These are phyloP conservation scores for Auanema freiburgensis DNA, from an alignment of 2,888 invertebrate species.

Conservation along the genomic window DNA sequence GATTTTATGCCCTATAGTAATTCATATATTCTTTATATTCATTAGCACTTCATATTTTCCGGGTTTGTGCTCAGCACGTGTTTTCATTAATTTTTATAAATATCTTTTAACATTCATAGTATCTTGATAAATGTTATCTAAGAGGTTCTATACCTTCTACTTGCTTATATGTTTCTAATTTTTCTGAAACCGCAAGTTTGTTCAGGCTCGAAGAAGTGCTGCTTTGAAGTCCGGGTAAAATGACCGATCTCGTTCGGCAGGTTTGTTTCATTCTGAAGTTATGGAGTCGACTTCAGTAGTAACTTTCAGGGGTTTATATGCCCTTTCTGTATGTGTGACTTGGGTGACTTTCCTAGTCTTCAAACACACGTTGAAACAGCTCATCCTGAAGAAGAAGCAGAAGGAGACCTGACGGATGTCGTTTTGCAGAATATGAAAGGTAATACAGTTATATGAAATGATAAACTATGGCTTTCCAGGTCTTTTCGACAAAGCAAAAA, in stretches of 20 bases:
- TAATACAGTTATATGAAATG: constrained; percentile 27
- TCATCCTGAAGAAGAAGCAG: constrained; percentile 70
- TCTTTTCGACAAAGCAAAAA: constrained; percentile 81
- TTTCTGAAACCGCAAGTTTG: too few relatives aligned
- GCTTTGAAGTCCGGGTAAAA: background rate
- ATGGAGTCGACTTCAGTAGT: too few relatives aligned
- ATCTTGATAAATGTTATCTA: too few relatives aligned
- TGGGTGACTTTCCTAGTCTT: constrained; percentile 81
- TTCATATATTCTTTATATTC: too few relatives aligned
- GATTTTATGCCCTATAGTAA: too few relatives aligned
- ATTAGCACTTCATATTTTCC: too few relatives aligned
- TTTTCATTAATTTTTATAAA: too few relatives aligned
- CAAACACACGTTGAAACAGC: constrained; percentile 85
- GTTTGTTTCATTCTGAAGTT: background rate
- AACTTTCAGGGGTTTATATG: constrained; percentile 87
- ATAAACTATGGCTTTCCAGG: constrained; percentile 54
- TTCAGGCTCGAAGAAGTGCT: too few relatives aligned
- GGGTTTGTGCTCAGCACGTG: too few relatives aligned
- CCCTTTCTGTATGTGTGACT: constrained; percentile 88
- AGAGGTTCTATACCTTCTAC: too few relatives aligned
- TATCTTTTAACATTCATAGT: too few relatives aligned
- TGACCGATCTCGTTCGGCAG: constrained; percentile 20
- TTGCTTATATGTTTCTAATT: too few relatives aligned
- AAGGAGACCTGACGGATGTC: constrained; percentile 70
- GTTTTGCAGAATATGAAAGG: constrained; percentile 67